A percentile compares a stretch with the other conserved stretches of the same genome.
Evolutionary conservation across 2,113 vertebrate genomes (phyloP).

Genomic region (Oncorhynchus nerka): DNA sequence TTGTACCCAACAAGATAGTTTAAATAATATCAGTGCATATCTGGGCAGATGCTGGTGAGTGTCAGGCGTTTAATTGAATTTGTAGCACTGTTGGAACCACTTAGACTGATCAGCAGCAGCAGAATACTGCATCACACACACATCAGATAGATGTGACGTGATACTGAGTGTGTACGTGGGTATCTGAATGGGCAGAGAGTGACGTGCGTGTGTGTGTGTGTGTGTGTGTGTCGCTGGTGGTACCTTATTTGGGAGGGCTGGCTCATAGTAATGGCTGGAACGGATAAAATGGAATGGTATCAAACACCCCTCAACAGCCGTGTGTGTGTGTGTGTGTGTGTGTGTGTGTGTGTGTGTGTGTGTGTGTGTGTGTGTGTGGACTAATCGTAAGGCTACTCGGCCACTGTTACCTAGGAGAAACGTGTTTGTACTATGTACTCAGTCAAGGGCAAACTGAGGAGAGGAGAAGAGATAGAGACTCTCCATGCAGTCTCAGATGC

Average conservation of each 20-base stretch:
- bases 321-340: not conserved
- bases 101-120: constrained; percentile 31
- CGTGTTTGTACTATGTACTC: too few relatives aligned
- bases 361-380: not conserved
- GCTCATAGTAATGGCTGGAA: too few relatives aligned
- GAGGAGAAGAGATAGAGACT: too few relatives aligned
- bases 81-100: constrained; percentile 33
- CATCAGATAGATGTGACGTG: not conserved
- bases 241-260: too few relatives aligned
- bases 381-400: not conserved
- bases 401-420: not conserved
- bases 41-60: constrained; percentile 26
- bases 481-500: not conserved
- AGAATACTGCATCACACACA: constrained; percentile 4
- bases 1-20: too few relatives aligned
- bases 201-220: too few relatives aligned
- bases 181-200: not conserved
- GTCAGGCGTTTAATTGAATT: constrained; percentile 55
- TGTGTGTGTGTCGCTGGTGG: too few relatives aligned
- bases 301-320: too few relatives aligned
- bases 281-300: too few relatives aligned
- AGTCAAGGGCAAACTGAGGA: too few relatives aligned
- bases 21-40: too few relatives aligned
- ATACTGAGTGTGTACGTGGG: not conserved
- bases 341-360: not conserved